Evolutionary conservation across 2,888 invertebrate genomes (phyloP), one percentile per base, ranked within the genome.

Genomic region (Cheilosia vernalis): DNA sequence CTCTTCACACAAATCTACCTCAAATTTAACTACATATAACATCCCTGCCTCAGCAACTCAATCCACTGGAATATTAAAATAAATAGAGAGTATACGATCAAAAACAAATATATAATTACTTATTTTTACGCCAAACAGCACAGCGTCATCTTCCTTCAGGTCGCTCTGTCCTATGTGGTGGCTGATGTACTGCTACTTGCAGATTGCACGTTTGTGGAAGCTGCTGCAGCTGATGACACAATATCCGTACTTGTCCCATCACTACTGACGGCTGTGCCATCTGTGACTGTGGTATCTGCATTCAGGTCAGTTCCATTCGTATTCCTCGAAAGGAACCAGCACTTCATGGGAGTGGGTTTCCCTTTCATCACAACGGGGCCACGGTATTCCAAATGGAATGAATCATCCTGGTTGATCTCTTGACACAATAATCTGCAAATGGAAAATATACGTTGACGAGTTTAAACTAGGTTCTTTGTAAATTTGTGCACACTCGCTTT

Each of bases 311-410:
- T 88, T 42, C 87, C 80, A 78, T 77, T 88, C 49, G 87, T 87
- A 87, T 90, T 90, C 82, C 92, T 90, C 79, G 94, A 95, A 69
- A 98, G 92, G 92, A 97, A 96, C 96, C 97, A 98, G 21, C 97
- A 97, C 90, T 97, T 95, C 98, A 98, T 98, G 2, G 98, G 97
- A 85, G 97, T 97, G 4, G 97, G 95, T 92, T 97, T 97, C 61
- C 98, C 98, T 92, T 98, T 98, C 98, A 98, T 98, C 30, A 94
- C 94, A 17, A 98, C 95, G 81, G 97, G 97, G 17, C 98, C 98
- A 67, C 98, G 95, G 90, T 96, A 96, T 27, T 96, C 96, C 89
- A 98, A 94, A 86, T 95, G 93, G 90, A 98, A 98, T 89, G 96
- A 95, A 40, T 96, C 96, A 89, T 98, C 97, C 89, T 94, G 94